Evolutionary conservation across 23 tunicate species (phyloP), one percentile per base, ranked within the genome.

Genomic region (Pegea sp.): DNA sequence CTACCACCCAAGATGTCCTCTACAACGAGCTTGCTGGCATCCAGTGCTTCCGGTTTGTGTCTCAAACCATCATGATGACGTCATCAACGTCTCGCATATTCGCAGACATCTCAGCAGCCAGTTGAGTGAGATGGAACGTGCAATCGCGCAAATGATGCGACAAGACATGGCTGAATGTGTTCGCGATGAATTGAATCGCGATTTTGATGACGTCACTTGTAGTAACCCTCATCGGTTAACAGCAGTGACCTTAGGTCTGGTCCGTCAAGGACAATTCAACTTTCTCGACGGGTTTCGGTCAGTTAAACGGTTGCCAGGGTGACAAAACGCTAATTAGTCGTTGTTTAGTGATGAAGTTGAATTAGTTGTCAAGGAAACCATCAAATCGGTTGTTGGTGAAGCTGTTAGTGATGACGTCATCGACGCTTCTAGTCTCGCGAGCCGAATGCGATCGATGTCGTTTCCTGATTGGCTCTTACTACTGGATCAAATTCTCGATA

Each of bases 1-100:
- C 54, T 28, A 81, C 93, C 24, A 81, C 93, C 5, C 93, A 81
- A 53, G 79, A 81, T 29, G 80, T 81, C 29, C 59, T 81, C 24
- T 71, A 71, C 22, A 74, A 81, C 49, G 93, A 81, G 57, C 53
- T 81, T 29, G 71, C 75, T 32, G 93, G 93, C 20, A 21, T 81
- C 0, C 80, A 72, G 6, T 72, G 93, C 53, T 81, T 81, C 38
- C 61, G 86, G 86, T 66, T 30, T 13, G 13, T 28, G 54, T 21
- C 31, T 8, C 11, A 38, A 11, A 38, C 46, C 16, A 16, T 38
- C 16, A n/a, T n/a, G n/a, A n/a, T n/a, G n/a, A n/a, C n/a, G n/a
- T n/a, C n/a, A n/a, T n/a, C n/a, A 52, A 52, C 13, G 16, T 52
- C 23, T 16, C 18, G n/a, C 19, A 24, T 24, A 18, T 0, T 29